Evolutionary conservation across 2,888 invertebrate genomes (phyloP), one percentile per base, ranked within the genome.

Genomic region (Leptinotarsa rubiginosa): DNA sequence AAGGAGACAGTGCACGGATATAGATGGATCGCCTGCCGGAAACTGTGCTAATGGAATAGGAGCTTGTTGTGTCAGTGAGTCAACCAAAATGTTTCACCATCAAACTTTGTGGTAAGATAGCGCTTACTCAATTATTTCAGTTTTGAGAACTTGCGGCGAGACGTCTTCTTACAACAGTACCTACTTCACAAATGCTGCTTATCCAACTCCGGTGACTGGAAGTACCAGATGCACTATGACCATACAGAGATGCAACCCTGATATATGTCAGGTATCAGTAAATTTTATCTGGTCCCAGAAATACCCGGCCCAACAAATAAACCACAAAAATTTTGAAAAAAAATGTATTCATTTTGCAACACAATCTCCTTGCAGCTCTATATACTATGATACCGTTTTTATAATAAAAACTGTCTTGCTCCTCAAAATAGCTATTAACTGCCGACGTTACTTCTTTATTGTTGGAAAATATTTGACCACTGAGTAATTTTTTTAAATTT

Each of bases 31-130:
- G 10, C 88, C 92, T 56, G 93, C 94, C 0, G 96, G 95, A 15
- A 88, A 88, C 15, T 96, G 96, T 85, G 95, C 94, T 4, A 88
- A 87, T 41, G 90, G 91, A 72, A 91, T 94, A 82, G 96, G 96
- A 3, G 91, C 94, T 73, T 96, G 96, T 85, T 96, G 96, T 85
- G 91, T 95, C 75, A 92, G 96, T 96, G 89, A 91, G 92, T 89
- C 65, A n/a, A 41, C 41, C 10, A 10, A 41, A 41, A 41, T 10
- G 10, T 10, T 41, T 12, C 31, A 10, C 16, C 20, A 31, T 69
- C 10, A n/a, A 3, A 16, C 10, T 54, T 52, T 41, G 10, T 22
- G 15, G 5, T 4, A 16, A 50, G n/a, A 13, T 4, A 50, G 13
- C n/a, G 4, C 16, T 47, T 12, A 10, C 41, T 41, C 41, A 41